Percentiles rank a stretch among this genome's conserved stretches.
Conservation (phyloP, 2,113 vertebrate species). For the Equus przewalskii region DNA sequence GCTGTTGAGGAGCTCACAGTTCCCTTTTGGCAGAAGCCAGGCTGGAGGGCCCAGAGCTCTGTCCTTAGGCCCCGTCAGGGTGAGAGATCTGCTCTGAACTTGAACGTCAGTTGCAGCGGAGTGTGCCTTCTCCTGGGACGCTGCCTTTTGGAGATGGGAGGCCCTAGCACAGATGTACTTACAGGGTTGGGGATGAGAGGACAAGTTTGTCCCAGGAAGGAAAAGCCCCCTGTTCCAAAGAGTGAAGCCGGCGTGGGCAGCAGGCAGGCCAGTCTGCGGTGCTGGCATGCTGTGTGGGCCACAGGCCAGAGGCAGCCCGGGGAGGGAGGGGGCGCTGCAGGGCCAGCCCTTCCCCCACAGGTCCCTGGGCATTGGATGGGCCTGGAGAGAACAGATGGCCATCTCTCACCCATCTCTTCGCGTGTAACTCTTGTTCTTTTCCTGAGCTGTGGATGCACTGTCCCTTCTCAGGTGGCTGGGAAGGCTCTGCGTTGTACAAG, state of each 20-base stretch:
- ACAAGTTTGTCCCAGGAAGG: neutral
- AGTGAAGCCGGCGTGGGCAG: neutral
- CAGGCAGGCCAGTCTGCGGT: neutral
- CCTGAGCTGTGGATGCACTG: neutral
- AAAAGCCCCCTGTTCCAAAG: neutral
- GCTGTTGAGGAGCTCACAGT: neutral
- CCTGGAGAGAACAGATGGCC: neutral
- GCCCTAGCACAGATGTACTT: neutral
- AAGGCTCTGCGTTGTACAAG: conserved; percentile 94
- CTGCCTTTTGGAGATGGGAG: neutral
- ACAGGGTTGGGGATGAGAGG: no score
- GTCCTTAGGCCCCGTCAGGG: neutral
- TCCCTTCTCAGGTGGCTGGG: conserved; percentile 94
- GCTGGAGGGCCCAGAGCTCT: neutral
- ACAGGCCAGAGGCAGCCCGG: neutral
- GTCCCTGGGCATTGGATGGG: rapidly evolving
- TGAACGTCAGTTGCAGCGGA: neutral
- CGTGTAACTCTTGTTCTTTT: neutral
- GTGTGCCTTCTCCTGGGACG: neutral
- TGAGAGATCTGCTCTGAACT: neutral
- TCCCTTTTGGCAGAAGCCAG: neutral
- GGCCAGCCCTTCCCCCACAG: neutral
- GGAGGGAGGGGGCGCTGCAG: neutral
- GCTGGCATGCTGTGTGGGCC: rapidly evolving
- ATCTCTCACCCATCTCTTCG: rapidly evolving